Conservation (phyloP, 1,140 invertebrate species). For the Neodiprion lecontei region DNA sequence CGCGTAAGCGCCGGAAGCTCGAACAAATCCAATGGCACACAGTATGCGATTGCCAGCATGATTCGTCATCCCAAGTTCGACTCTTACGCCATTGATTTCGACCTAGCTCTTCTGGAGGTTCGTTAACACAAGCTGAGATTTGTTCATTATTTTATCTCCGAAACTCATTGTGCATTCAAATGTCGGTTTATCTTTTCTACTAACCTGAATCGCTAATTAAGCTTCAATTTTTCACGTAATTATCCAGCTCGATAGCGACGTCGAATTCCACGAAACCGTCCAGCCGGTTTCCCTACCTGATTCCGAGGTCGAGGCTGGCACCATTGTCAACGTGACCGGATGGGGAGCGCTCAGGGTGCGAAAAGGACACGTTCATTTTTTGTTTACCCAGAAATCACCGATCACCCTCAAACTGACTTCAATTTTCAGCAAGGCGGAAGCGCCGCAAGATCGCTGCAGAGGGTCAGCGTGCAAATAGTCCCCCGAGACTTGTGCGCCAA, state of each 20-base stretch:
- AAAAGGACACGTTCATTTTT: not conserved
- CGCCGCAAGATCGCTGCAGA: conserved; percentile 36
- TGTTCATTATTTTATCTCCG: not conserved
- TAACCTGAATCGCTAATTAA: not conserved
- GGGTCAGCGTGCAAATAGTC: conserved; percentile 46
- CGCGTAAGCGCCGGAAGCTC: conserved; percentile 29
- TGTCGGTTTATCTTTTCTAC: not conserved
- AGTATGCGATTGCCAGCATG: conserved; percentile 39
- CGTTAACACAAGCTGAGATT: conserved; percentile 5
- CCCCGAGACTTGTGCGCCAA: conserved; percentile 33
- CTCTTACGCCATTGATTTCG: conserved; percentile 55
- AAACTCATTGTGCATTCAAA: too few relatives aligned
- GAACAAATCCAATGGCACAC: conserved; percentile 34
- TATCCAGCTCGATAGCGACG: conserved; percentile 27
- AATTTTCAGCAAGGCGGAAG: conserved; percentile 22
- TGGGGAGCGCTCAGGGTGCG: conserved; percentile 49
- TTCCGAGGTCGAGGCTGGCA: conserved; percentile 29
- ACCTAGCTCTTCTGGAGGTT: conserved; percentile 62
- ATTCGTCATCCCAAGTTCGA: conserved; percentile 55
- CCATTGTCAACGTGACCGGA: conserved; percentile 45
- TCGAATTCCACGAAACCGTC: conserved; percentile 31
- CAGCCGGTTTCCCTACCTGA: conserved; percentile 38
- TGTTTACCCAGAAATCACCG: conserved; percentile 4
- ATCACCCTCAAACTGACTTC: not conserved
- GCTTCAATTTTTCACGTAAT: not conserved